phyloP scores from a whole-genome alignment of 2,113 vertebrate genomes.

The Callithrix jacchus region DNA sequence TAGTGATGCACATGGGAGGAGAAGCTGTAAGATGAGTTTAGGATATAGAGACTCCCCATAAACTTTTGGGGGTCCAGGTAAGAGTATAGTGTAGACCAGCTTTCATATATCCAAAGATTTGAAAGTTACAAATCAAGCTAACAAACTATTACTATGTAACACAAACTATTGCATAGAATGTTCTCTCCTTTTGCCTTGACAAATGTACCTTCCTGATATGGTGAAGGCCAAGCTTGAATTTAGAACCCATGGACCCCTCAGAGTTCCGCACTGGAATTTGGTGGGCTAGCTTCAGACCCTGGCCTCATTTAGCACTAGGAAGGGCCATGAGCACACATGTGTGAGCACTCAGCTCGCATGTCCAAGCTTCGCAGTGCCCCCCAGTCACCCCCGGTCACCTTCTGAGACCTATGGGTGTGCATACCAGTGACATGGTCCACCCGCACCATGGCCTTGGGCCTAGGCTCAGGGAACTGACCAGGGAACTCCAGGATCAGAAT shows the following conservation, averaged over 20 bases:
- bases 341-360: not conserved
- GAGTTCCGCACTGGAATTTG: not conserved
- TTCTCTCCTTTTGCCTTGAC: not conserved
- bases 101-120: not conserved
- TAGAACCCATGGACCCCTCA: not conserved
- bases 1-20: not conserved
- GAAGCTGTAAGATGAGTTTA: not conserved
- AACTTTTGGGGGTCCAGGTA: not conserved
- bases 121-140: not conserved
- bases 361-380: not conserved
- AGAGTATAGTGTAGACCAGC: not conserved
- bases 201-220: not conserved
- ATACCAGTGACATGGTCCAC: not conserved
- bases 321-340: not conserved
- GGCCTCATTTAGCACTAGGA: not conserved
- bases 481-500: not conserved
- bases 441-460: not conserved
- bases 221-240: not conserved
- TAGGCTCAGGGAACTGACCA: not conserved
- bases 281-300: not conserved
- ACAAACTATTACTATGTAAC: not conserved
- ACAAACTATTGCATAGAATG: not conserved
- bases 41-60: not conserved
- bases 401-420: not conserved
- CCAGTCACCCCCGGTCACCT: not conserved